Evolutionary conservation across 1,140 invertebrate genomes (phyloP), one percentile per base, ranked within the genome.

Genomic region (Ips typographus): DNA sequence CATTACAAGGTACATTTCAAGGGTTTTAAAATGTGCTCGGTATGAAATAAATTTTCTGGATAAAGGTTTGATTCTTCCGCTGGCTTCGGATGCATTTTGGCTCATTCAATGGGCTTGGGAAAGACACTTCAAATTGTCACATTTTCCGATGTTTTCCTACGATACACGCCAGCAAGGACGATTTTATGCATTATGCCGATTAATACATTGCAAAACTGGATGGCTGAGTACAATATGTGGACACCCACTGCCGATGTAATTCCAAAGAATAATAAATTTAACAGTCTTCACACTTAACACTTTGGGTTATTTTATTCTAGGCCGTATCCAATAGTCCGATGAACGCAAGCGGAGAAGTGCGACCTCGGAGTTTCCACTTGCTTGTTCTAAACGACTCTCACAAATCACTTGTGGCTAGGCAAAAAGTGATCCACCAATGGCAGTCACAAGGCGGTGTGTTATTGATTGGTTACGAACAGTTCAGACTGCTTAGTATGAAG

Each of bases 71-170:
- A 75, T 56, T 68, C 68, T 43, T 66, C 70, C 6, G 59, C 78
- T 52, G 87, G 96, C 8, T 97, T 98, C 82, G 98, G 98, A 36
- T 98, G 97, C 79, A 98, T 99, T 74, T 83, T 99, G 38, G 97
- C 98, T 3, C 98, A 99, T 83, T 98, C 95, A 37, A 99, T 99
- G 98, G 98, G 98, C 1, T 84, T 99, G 22, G 98, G 98, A n/a
- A 99, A 99, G 84, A 99, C 98, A 0, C 85, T 99, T 51, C 97
- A 98, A 84, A 91, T 98, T 53, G 92, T 98, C 40, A 94, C 93
- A 72, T 99, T 99, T 83, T 93, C 93, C 78, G 96, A 99, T 82
- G 91, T 98, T 71, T 98, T 99, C 83, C 85, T 99, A 73, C 84
- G 95, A 59, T 89, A 94, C 77, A 98, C 95, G 0, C 85, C 86